These are phyloP conservation scores for Drosophila watanabei DNA, from an alignment of 1,140 invertebrate genomes.

Conservation along the genomic window DNA sequence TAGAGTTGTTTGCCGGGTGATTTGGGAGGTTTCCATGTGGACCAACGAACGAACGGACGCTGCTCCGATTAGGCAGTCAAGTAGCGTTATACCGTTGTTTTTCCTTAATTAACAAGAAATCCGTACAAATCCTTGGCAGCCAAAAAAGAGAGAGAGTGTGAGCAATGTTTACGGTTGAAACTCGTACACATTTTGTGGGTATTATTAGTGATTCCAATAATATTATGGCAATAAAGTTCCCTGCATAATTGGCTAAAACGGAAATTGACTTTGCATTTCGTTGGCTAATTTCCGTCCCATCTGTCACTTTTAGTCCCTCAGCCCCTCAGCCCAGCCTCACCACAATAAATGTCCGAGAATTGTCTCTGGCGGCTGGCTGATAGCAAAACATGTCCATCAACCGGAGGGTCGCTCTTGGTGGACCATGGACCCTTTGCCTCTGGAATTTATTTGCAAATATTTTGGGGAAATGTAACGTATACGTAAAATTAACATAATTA, in stretches of 20 bases:
- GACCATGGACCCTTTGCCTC: constrained; percentile 3
- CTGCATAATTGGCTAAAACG: constrained; percentile 37
- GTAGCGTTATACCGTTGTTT: constrained; percentile 39
- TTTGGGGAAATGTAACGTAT: constrained; percentile 59
- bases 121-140: not conserved
- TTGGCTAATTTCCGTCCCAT: constrained; percentile 41
- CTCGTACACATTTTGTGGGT: constrained; percentile 6
- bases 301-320: constrained; percentile 21
- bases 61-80: constrained; percentile 48
- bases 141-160: not conserved
- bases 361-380: constrained; percentile 24
- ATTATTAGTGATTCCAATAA: constrained; percentile 39
- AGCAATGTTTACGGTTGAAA: not conserved
- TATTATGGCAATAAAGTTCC: constrained; percentile 39
- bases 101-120: constrained; percentile 49
- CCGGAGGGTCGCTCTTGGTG: constrained; percentile 7
- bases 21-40: constrained; percentile 44
- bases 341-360: constrained; percentile 17
- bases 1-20: constrained; percentile 50
- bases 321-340: not conserved
- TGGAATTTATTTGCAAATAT: constrained; percentile 54
- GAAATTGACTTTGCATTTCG: constrained; percentile 48
- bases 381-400: constrained; percentile 46
- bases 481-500: constrained; percentile 78
- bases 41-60: not conserved